Conservation (phyloP, 2,113 vertebrate species). For the Anoura caudifer region DNA sequence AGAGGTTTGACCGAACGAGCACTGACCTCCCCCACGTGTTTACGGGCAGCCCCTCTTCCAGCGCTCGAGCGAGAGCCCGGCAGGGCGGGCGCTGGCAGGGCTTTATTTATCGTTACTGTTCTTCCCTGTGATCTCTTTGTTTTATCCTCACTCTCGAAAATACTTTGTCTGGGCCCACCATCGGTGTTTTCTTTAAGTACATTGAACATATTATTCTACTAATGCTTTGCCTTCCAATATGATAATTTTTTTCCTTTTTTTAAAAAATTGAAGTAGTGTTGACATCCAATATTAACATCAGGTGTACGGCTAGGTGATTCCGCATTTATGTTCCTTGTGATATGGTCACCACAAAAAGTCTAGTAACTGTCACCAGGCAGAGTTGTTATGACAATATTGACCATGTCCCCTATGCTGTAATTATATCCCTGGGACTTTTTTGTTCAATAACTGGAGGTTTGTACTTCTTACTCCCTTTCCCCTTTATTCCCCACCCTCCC, state of each 20-base stretch:
- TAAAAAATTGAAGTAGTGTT: neutral
- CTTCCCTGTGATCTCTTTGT: neutral
- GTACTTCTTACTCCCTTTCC: neutral
- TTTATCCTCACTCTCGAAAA: neutral
- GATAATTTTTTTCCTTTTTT: neutral
- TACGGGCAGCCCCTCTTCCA: rapidly evolving
- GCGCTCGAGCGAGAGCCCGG: neutral
- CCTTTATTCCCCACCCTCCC: neutral
- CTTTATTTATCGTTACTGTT: neutral
- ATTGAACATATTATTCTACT: neutral
- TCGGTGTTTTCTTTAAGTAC: neutral
- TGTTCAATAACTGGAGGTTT: neutral
- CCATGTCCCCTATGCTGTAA: neutral
- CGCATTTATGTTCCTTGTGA: neutral
- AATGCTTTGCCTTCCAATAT: neutral
- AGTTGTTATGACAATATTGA: too few species aligned
- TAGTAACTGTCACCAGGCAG: neutral
- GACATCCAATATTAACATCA: neutral
- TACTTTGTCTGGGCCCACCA: neutral
- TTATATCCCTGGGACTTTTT: neutral
- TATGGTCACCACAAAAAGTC: neutral
- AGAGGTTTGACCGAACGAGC: neutral
- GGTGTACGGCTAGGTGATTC: neutral
- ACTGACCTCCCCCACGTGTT: rapidly evolving
- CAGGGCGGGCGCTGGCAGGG: neutral